Conservation (phyloP, 53 echinoderm and acorn worm genomes). For the Crossaster papposus region DNA sequence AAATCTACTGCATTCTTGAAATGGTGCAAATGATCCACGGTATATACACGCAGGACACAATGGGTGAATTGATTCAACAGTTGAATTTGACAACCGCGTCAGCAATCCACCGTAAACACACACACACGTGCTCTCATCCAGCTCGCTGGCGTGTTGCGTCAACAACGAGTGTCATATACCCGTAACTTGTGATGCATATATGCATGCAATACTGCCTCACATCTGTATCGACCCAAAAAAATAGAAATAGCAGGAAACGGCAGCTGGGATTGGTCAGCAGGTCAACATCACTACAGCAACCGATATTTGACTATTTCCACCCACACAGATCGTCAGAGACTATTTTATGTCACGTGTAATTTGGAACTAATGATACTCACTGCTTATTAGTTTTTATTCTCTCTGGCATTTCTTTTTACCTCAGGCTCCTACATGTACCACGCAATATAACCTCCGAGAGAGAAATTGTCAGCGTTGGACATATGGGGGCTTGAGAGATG, state of each 20-base stretch:
- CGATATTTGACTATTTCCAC: background rate
- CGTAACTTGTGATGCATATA: constrained; percentile 13
- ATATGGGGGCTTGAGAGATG: background rate
- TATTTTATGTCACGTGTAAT: constrained; percentile 18
- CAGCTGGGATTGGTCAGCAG: background rate
- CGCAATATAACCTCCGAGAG: constrained; percentile 28
- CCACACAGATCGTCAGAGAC: background rate
- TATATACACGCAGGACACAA: background rate
- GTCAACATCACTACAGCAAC: constrained; percentile 25
- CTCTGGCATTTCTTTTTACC: background rate
- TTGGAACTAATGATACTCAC: background rate
- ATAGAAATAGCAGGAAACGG: constrained; percentile 6
- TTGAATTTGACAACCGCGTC: background rate
- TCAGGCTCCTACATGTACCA: background rate
- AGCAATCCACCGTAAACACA: constrained; percentile 6
- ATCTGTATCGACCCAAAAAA: background rate
- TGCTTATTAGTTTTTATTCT: background rate
- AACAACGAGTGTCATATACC: constrained; percentile 38
- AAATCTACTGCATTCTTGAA: background rate
- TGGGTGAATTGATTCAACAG: constrained; percentile 9
- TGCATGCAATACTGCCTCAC: background rate
- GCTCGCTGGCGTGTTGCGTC: constrained; percentile 5
- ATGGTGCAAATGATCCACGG: background rate
- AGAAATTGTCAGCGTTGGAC: background rate
- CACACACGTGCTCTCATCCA: constrained; percentile 14